Evolutionary conservation across 2,113 vertebrate genomes (phyloP), one percentile per base, ranked within the genome.

Genomic region (Terrapene triunguis): DNA sequence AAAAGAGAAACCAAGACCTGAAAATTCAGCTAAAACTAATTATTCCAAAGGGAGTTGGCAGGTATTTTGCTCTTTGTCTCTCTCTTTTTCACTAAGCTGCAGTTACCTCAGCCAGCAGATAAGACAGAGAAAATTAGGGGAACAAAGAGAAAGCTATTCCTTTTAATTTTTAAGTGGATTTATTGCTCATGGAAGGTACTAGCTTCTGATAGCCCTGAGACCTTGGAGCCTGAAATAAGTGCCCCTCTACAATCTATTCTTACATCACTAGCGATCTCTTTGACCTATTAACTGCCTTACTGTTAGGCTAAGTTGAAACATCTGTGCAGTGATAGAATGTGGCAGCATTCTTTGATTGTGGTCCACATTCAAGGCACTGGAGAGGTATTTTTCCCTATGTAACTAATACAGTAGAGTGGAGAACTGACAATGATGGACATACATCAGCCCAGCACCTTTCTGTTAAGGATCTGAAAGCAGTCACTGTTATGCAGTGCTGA

Each of bases 281-380:
- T 97, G 93, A 95, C 87, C 93, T 93, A 92, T 95, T 92, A 96
- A 79, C 82, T 29, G 44, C 83, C 72, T 80, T 65, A 59, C 76
- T 86, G 79, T 59, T 81, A 72, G 87, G 48, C 85, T 94, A 62
- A 86, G 80, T 50, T 90, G 91, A 96, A 96, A 82, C 89, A 65
- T 91, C 94, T 96, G 76, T 94, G 91, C 55, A 53, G 89, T 94
- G 78, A 88, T 44, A 86, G 78, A 80, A 80, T 32, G 48, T 16
- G 42, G 62, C 53, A 95, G 87, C 81, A 42, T 74, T 89, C 89
- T 92, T 72, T 93, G 59, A 51, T 81, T 42, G 5, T 21, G 48
- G 51, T 80, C 69, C 84, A 48, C 5, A 42, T 10, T 82, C 54
- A 21, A 89, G 62, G 22, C 12, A 53, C 80, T 89, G 62, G 25